phyloP scores from a whole-genome alignment of 2,888 invertebrate genomes.

The Norana najaformis region DNA sequence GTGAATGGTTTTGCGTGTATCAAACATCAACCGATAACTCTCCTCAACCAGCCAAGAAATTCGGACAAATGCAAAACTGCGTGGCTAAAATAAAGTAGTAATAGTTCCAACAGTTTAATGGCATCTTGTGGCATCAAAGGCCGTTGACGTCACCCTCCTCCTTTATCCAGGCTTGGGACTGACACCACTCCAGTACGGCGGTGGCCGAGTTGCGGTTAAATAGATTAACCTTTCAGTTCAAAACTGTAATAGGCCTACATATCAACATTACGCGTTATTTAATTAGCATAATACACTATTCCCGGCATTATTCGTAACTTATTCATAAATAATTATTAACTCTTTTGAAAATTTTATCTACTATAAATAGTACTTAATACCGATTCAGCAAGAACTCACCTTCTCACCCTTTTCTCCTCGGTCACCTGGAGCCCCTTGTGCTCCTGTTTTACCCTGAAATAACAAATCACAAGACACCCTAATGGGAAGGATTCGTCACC shows the following conservation, averaged over 20 bases:
- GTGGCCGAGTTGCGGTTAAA: no score
- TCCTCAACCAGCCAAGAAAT: not conserved
- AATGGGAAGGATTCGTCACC: not conserved
- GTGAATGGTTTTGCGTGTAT: no score
- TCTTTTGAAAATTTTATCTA: not conserved
- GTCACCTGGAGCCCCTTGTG: not conserved
- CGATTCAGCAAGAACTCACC: not conserved
- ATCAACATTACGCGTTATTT: no score
- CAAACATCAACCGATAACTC: no score
- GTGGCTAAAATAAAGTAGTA: not conserved
- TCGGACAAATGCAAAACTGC: not conserved
- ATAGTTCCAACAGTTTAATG: no score
- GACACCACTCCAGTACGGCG: no score
- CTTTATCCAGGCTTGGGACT: no score
- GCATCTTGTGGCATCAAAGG: no score
- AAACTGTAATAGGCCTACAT: not conserved
- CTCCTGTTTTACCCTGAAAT: not conserved
- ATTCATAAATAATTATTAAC: not conserved
- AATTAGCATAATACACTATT: not conserved
- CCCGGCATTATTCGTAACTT: not conserved
- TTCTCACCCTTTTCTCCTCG: constrained; percentile 10
- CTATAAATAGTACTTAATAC: not conserved
- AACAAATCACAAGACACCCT: not conserved
- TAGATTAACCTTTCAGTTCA: not conserved
- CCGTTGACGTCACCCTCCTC: no score